Evolutionary conservation across 2,888 invertebrate genomes (phyloP).

Genomic region (Microctonus aethiopoides): DNA sequence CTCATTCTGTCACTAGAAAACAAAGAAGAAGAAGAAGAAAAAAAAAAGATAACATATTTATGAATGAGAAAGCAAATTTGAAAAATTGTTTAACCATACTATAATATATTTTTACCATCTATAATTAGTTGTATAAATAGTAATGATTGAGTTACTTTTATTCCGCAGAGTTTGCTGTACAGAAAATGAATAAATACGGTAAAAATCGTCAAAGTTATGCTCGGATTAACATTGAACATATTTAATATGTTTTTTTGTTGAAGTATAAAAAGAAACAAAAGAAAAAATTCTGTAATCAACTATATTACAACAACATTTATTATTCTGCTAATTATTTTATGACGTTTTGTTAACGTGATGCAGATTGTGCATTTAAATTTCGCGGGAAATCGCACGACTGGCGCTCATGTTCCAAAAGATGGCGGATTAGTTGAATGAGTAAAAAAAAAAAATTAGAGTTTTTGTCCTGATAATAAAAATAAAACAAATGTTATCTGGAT

Average conservation of each 20-base stretch:
- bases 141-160: constrained; percentile 48
- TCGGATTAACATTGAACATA: constrained; percentile 19
- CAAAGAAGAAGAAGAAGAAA: constrained; percentile 23
- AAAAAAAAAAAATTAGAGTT: background rate
- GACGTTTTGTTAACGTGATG: background rate
- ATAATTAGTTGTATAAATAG: constrained; percentile 54
- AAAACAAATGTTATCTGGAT: background rate
- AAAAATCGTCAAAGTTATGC: constrained; percentile 41
- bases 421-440: background rate
- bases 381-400: background rate
- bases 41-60: constrained; percentile 14
- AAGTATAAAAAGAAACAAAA: background rate
- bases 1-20: constrained; percentile 26
- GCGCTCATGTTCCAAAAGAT: background rate
- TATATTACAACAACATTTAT: background rate
- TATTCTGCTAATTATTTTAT: background rate
- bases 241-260: background rate
- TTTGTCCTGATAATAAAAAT: background rate
- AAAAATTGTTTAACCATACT: constrained; percentile 48
- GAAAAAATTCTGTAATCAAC: background rate
- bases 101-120: constrained; percentile 57
- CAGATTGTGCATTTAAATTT: background rate
- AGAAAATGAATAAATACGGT: constrained; percentile 58
- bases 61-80: constrained; percentile 19
- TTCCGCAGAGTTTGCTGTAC: constrained; percentile 55